phyloP scores from a whole-genome alignment of 2,888 invertebrate genomes.

The Chrysopilus asiliformis region DNA sequence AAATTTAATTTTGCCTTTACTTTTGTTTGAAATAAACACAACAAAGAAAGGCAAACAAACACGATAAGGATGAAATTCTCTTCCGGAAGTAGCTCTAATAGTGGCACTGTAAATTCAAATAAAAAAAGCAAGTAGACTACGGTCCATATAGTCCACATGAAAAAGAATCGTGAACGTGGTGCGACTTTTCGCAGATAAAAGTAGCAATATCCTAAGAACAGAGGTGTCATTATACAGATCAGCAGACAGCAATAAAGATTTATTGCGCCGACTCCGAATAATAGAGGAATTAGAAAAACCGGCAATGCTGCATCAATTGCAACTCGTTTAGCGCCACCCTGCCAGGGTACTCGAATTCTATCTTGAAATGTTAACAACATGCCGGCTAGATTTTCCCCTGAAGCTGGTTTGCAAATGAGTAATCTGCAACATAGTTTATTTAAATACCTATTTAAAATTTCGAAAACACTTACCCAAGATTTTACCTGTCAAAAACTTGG shows the following conservation, averaged over 20 bases:
- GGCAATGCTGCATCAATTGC: conserved; percentile 40
- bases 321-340: conserved; percentile 41
- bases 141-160: conserved; percentile 59
- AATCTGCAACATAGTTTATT: no score
- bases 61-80: conserved; percentile 46
- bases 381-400: no score
- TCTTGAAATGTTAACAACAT: conserved; percentile 41
- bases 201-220: conserved; percentile 24
- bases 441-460: no score
- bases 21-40: conserved; percentile 24
- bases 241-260: conserved; percentile 33
- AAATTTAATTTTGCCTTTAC: conserved; percentile 27
- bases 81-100: conserved; percentile 53
- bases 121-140: conserved; percentile 49
- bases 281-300: conserved; percentile 36
- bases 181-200: conserved; percentile 24
- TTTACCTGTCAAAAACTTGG: conserved; percentile 41
- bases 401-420: no score
- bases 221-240: conserved; percentile 23
- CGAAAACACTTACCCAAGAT: no score
- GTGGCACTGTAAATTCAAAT: conserved; percentile 59
- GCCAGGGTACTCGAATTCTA: conserved; percentile 44
- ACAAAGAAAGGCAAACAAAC: conserved; percentile 20
- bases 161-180: conserved; percentile 54
- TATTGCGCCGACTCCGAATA: conserved; percentile 38